Base-by-base conservation (phyloP, 2,113 vertebrate species). In the Pseudorhombus dupliciocellatus region DNA sequence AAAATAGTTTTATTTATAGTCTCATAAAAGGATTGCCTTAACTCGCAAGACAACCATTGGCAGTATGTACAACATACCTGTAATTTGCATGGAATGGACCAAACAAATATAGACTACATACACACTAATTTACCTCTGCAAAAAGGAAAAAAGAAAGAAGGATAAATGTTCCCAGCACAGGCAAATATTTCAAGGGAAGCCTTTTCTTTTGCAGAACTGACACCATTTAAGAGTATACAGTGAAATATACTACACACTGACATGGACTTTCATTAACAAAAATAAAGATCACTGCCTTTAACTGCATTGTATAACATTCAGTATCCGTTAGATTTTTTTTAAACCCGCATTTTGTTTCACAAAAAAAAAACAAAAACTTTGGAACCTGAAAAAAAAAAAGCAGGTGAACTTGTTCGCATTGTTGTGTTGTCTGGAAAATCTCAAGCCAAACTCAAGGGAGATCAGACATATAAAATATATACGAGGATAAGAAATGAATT, bases 61-160 rank as follows among this genome's bases (percentile, higher is more conserved):
- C 95, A 95, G 96, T 98, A 98, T 97, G 96, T 97, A 97, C 96
- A 97, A 98, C 96, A 97, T 97, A 96, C 95, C 94, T 95, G 94
- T 94, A 95, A 95, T 94, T 94, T 97, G 94, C 94, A 94, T 93
- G 92, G 94, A 96, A 95, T 95, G 94, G 94, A 95, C 94, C 94
- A 92, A 94, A 95, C 74, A 91, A 91, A 91, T 90, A 91, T 89
- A 92, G 94, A 95, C 75, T 87, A 92, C 92, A 80, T 92, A 94
- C 91, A 91, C 92, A 90, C 93, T 93, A 93, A 61, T 88, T 93
- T 87, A 89, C 92, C 9, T 86, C 90, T 86, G 61, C 79, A 84
- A 81, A 74, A 66, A 71, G 69, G 74, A 75, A 84, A 76, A 87
- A 75, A 72, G 75, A 48, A 3, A 87, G 9, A 68, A 52, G 59